Evolutionary conservation across 2,888 invertebrate genomes (phyloP), one percentile per base, ranked within the genome.

Genomic region (Machimus rusticus): DNA sequence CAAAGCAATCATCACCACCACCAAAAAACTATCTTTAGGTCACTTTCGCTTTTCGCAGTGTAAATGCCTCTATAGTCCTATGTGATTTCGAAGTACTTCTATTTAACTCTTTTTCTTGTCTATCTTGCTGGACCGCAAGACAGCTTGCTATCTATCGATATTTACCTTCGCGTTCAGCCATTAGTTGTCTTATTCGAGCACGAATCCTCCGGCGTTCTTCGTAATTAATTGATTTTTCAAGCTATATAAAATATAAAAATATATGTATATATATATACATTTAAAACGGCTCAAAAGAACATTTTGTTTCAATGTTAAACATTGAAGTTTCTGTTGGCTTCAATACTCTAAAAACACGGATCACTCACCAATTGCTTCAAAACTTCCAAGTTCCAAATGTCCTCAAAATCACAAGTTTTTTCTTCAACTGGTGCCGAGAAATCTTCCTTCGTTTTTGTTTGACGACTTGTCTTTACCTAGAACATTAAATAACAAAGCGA

Each of bases 91-190:
- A 43, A 85, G 43, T 86, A 78, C 51, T 82, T 82, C 87, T 39
- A 34, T 87, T 88, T 55, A 81, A 37, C 76, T 85, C 37, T 23
- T 66, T 86, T 74, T 79, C 74, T 79, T 43, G 43, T 28, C 8
- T 28, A 19, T 14, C 23, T 28, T 46, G 23, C 46, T 23, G 39
- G 39, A 79, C 5, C 19, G 14, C 23, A 28, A 46, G 31, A 55
- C 12, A 39, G 6, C 19, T 46, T 82, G 28, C 5, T 82, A 55
- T 55, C 23, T 74, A 23, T 85, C 43, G 12, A 84, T 34, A 87
- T 51, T 87, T 94, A 97, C 97, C 97, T 96, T 96, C 96, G 93
- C 96, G 96, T 94, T 96, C 96, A 91, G 97, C 97, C 95, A 97
- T 96, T 92, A 98, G 95, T 93, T 96, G 95, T 91, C 96, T 95